Base-by-base conservation (phyloP, 1,140 invertebrate species). In the Riptortus pedestris region DNA sequence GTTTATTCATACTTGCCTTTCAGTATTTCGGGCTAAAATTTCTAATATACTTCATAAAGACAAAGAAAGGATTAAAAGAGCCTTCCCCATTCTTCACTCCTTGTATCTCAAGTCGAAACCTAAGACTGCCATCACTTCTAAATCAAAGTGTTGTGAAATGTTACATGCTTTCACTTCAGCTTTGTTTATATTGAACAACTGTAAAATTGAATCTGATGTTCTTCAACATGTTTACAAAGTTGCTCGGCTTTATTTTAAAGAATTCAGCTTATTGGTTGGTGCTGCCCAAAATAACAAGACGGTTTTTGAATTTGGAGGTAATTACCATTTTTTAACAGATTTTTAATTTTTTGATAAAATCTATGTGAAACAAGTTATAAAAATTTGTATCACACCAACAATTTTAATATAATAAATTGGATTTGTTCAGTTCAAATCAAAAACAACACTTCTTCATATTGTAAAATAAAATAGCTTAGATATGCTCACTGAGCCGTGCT, bases 291-390 rank as follows among this genome's bases (percentile, higher is more conserved):
- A n/a, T n/a, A 47, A 47, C 11, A 47, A 47, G 22, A 47, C 45
- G 22, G 22, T 22, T 5, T 47, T 47, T n/a, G 45, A 47, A 47
- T 47, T n/a, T 47, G 45, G 45, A 47, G 45, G 45, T 47, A 47
- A 20, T n/a, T 47, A 47, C 22, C 22, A 20, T 1, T 47, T 47
- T 47, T 47, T 45, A 45, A 63, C 64, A n/a, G n/a, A n/a, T n/a
- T n/a, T n/a, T n/a, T n/a, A n/a, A n/a, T n/a, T n/a, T n/a, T n/a
- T n/a, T n/a, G n/a, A n/a, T n/a, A n/a, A n/a, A n/a, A n/a, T n/a
- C n/a, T n/a, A n/a, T n/a, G n/a, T n/a, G n/a, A n/a, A n/a, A n/a
- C n/a, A n/a, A n/a, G n/a, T n/a, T n/a, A n/a, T n/a, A n/a, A n/a
- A n/a, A n/a, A n/a, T n/a, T n/a, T n/a, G n/a, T n/a, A n/a, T n/a